A percentile compares a stretch with the other conserved stretches of the same genome.
Conservation (phyloP, 2,797 vertebrate genomes). For the Potorous gilbertii region DNA sequence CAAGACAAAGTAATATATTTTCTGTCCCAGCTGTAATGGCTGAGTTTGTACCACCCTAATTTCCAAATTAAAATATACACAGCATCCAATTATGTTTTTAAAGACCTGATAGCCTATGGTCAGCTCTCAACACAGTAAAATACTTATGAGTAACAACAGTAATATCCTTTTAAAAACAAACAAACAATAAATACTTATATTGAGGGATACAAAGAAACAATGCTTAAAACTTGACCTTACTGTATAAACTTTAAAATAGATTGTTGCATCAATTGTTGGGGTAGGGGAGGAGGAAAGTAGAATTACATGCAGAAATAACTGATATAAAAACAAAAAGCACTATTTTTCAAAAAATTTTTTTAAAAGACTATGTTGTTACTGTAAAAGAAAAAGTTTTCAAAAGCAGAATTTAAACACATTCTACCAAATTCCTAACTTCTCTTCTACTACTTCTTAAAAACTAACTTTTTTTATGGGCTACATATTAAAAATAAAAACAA, state of each 20-base stretch:
- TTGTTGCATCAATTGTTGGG: neutral
- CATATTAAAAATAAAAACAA: neutral
- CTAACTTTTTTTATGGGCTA: neutral
- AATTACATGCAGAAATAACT: conserved; percentile 17
- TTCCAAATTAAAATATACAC: neutral
- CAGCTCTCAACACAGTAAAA: conserved; percentile 1
- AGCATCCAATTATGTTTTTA: neutral
- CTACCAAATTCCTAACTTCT: neutral
- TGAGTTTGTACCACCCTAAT: neutral
- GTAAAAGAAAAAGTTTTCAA: conserved; percentile 31
- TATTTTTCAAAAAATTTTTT: neutral
- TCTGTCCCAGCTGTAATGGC: conserved; percentile 37
- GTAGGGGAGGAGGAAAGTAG: neutral
- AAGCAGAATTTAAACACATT: neutral
- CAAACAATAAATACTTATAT: neutral
- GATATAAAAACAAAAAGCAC: neutral
- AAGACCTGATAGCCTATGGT: neutral
- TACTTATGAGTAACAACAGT: neutral
- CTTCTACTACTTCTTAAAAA: neutral
- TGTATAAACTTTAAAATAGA: neutral
- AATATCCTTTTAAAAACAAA: neutral
- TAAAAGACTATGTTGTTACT: neutral
- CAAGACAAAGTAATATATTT: conserved; percentile 27
- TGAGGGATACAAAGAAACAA: neutral
- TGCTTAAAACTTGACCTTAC: neutral